phyloP scores from a whole-genome alignment of 1,140 invertebrate genomes.

The Lepidurus packardi region DNA sequence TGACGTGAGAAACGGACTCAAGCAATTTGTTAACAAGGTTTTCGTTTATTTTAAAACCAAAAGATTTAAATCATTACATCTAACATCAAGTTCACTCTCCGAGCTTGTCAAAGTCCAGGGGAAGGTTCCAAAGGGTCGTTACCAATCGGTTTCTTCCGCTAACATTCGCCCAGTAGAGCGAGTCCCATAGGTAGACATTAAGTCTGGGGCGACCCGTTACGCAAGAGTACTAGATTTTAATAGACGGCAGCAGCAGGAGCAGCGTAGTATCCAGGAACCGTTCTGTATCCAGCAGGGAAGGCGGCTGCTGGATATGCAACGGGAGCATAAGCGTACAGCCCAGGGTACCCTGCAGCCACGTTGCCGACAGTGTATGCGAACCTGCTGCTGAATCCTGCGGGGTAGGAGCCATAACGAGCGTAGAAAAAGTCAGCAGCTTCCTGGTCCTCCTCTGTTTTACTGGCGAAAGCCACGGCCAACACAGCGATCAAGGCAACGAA shows the following conservation, averaged over 20 bases:
- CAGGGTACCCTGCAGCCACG: not conserved
- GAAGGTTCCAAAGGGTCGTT: not conserved
- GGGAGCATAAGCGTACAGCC: not conserved
- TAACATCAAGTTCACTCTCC: not conserved
- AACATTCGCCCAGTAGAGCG: not conserved
- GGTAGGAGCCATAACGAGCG: not conserved
- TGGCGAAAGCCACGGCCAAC: conserved; percentile 6
- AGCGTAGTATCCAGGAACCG: not conserved
- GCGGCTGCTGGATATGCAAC: not conserved
- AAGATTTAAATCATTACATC: not conserved
- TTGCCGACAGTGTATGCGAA: not conserved
- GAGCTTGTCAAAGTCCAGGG: not conserved
- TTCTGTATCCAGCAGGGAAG: not conserved
- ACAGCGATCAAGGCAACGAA: conserved; percentile 14
- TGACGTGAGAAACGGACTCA: not conserved
- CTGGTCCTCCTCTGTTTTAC: not conserved
- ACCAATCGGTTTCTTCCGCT: not conserved
- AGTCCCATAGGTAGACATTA: not conserved
- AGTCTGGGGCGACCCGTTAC: not conserved
- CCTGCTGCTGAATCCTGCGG: not conserved
- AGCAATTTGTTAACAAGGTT: not conserved
- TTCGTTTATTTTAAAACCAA: not conserved
- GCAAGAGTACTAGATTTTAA: not conserved
- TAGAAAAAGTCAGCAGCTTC: not conserved
- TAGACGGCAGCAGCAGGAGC: not conserved